Evolutionary conservation across 2,113 vertebrate genomes (phyloP).

Genomic region (Triplophysa tibetana): DNA sequence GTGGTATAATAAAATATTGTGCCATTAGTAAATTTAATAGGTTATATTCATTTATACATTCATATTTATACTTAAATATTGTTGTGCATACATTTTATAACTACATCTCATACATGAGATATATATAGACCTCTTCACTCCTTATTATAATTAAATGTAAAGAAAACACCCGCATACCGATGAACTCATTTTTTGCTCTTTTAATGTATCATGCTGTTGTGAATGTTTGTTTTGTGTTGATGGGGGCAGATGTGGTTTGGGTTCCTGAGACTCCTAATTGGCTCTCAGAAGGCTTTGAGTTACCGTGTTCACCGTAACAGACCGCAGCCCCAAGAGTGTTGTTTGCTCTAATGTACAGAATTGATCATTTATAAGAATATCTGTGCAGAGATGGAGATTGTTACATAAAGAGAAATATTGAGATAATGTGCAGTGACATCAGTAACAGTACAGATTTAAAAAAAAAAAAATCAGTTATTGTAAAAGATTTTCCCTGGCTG

Average conservation of each 20-base stretch:
- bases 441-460: neutral
- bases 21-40: neutral
- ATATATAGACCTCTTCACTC: too few relatives aligned
- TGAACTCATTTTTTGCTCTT: too few relatives aligned
- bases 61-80: too few relatives aligned
- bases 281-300: constrained; percentile 44
- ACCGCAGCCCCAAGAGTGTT: constrained; percentile 38
- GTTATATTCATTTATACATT: too few relatives aligned
- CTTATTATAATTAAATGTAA: too few relatives aligned
- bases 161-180: too few relatives aligned
- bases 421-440: neutral
- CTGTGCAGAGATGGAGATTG: constrained; percentile 22
- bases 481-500: neutral
- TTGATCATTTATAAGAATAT: constrained; percentile 51
- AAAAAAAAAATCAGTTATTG: neutral
- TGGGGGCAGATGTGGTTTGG: constrained; percentile 21
- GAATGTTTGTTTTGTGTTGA: constrained; percentile 1
- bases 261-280: constrained; percentile 47
- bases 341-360: constrained; percentile 41
- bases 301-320: constrained; percentile 39
- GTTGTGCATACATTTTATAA: too few relatives aligned
- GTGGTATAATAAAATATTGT: neutral
- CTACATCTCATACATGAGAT: too few relatives aligned
- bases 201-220: neutral
- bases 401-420: constrained; percentile 41